phyloP scores from a whole-genome alignment of 2,797 vertebrate species.

The Uromys caudimaculatus region DNA sequence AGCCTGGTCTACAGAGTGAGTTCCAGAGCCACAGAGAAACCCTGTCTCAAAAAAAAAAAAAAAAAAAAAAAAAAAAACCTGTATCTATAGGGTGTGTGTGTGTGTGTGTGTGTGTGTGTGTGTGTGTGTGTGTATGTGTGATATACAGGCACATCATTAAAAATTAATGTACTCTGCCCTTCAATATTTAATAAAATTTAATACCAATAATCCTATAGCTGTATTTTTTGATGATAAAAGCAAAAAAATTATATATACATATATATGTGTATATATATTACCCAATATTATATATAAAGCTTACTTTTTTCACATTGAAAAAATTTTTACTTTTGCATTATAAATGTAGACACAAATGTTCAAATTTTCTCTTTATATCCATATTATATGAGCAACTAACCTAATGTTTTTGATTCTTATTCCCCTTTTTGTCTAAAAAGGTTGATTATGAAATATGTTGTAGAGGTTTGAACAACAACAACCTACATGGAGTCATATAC shows the following conservation, averaged over 20 bases:
- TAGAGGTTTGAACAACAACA: neutral
- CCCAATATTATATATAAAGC: neutral
- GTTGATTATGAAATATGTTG: neutral
- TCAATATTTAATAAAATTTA: slow-evolving; percentile 34
- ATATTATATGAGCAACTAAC: neutral
- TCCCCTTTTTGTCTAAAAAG: neutral
- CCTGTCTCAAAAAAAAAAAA: no score
- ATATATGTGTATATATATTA: neutral
- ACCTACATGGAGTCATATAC: no score
- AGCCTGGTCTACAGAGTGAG: no score
- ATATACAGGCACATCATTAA: neutral
- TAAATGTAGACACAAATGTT: neutral
- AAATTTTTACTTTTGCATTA: neutral
- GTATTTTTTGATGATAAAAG: neutral
- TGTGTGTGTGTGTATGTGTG: no score
- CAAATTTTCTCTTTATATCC: neutral
- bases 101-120: no score
- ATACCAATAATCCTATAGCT: neutral
- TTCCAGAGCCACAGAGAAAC: no score
- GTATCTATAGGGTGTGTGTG: no score
- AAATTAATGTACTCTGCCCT: neutral
- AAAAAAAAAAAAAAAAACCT: no score
- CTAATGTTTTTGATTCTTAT: neutral
- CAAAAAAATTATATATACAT: no score
- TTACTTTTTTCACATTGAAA: neutral